Evolutionary conservation across 2,797 vertebrate genomes (phyloP), one percentile per base, ranked within the genome.

Genomic region (Varecia variegata): DNA sequence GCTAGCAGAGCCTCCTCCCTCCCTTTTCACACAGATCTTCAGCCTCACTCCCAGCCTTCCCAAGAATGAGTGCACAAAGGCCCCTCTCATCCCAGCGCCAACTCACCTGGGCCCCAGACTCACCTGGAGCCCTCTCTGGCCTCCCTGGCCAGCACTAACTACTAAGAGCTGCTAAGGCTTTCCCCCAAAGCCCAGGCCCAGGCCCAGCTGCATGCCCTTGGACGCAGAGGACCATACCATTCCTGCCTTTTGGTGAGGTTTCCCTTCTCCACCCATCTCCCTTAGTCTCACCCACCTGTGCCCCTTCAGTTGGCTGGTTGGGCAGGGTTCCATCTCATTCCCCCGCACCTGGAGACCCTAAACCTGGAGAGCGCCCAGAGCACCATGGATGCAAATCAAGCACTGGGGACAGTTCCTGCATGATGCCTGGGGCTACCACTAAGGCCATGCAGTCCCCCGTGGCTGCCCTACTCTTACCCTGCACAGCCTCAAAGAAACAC

Each of bases 21-120:
- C 0, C 43, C 14, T 77, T 50, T 56, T 23, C 52, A 32, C 8
- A 0, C 15, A 56, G 38, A 52, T 23, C 0, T 13, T 25, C 1
- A 35, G n/a, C 40, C 40, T 52, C 52, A 7, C 68, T 71, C 68
- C 47, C 1, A 0, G 81, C 11, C 65, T 62, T 27, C 40, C 3
- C 0, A 58, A 35, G 65, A 50, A 35, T 0, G 27, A 13, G 21
- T 6, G 0, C 5, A 15, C 67, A 17, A 3, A 25, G 47, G 79
- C 35, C 30, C 52, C 50, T 27, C 54, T 30, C 32, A 3, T 21
- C 85, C 52, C n/a, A 38, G 58, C 4, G 35, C 35, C 60, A 30
- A 47, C 15, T 32, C 56, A 15, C 38, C 43, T 11, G 27, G 18
- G 25, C 50, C n/a, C 43, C 15, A 32, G 18, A 27, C 25, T n/a